A percentile compares a stretch with the other conserved stretches of the same genome.
Evolutionary conservation across 2,113 vertebrate genomes (phyloP).

Genomic region (Dromas ardeola): DNA sequence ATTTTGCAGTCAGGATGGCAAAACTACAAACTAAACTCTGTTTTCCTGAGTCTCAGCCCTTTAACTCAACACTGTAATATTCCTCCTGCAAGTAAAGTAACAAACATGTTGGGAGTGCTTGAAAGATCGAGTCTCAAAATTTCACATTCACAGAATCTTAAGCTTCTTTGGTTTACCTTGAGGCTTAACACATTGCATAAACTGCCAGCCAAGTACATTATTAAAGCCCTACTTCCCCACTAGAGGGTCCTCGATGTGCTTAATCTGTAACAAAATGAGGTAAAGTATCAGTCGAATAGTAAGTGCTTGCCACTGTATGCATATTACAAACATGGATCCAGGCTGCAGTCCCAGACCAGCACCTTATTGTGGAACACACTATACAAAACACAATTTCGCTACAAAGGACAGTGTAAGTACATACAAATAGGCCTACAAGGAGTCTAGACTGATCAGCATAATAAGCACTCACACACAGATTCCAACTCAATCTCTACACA

Average conservation of each 20-base stretch:
- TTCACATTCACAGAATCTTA: background rate
- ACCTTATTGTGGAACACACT: background rate
- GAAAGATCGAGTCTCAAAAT: background rate
- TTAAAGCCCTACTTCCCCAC: background rate
- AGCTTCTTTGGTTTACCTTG: background rate
- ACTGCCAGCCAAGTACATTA: background rate
- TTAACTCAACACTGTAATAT: background rate
- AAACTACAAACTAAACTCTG: background rate
- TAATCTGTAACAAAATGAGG: background rate
- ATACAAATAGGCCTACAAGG: background rate
- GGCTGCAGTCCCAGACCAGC: background rate
- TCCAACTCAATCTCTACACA: background rate
- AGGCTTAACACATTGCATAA: background rate
- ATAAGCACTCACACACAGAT: background rate
- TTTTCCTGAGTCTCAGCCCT: background rate
- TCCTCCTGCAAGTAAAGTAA: background rate
- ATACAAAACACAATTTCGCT: background rate
- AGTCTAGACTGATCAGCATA: background rate
- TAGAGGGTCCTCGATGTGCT: background rate
- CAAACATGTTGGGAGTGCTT: background rate
- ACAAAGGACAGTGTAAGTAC: background rate
- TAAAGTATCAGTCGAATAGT: background rate
- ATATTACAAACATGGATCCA: fast-evolving
- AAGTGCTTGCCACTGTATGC: background rate
- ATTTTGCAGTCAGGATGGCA: background rate